Percentiles rank a stretch among this genome's conserved stretches.
Conservation (phyloP, 2,113 vertebrate species). For the Actinemys pallida region DNA sequence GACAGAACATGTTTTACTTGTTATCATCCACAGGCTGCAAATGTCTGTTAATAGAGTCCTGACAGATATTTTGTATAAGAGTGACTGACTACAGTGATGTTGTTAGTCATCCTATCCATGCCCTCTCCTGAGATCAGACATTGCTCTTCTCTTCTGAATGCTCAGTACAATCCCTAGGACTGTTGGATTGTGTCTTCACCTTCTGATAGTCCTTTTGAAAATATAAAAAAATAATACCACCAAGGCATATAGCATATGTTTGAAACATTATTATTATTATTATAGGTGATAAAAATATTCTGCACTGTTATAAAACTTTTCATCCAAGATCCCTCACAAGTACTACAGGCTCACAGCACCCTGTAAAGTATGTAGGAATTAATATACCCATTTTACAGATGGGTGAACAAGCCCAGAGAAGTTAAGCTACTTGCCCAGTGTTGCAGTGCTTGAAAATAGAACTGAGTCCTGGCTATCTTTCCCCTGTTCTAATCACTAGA, state of each 20-base stretch:
- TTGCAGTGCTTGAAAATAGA: neutral
- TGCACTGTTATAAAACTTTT: neutral
- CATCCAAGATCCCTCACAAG: neutral
- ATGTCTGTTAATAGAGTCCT: conserved; percentile 27
- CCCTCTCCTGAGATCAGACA: conserved; percentile 40
- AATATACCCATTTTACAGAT: neutral
- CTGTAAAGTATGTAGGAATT: neutral
- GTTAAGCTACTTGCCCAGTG: neutral
- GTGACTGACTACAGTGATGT: conserved; percentile 22
- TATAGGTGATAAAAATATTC: neutral
- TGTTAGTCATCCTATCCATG: conserved; percentile 27
- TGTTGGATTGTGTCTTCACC: conserved; percentile 22
- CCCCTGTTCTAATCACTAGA: neutral
- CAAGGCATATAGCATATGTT: neutral
- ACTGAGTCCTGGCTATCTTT: neutral
- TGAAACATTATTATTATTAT: conserved; percentile 24
- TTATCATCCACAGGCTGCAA: conserved; percentile 25
- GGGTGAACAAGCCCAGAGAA: accelerated
- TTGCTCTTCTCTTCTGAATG: conserved; percentile 43
- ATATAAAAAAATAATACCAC: conserved; percentile 12
- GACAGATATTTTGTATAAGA: conserved; percentile 66
- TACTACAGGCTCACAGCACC: neutral
- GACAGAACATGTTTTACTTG: conserved; percentile 52
- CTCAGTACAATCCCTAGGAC: conserved; percentile 28
- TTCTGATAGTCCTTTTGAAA: conserved; percentile 19